Evolutionary conservation across 1,140 invertebrate species (phyloP), one percentile per base, ranked within the genome.

Genomic region (Sycobia sp.): DNA sequence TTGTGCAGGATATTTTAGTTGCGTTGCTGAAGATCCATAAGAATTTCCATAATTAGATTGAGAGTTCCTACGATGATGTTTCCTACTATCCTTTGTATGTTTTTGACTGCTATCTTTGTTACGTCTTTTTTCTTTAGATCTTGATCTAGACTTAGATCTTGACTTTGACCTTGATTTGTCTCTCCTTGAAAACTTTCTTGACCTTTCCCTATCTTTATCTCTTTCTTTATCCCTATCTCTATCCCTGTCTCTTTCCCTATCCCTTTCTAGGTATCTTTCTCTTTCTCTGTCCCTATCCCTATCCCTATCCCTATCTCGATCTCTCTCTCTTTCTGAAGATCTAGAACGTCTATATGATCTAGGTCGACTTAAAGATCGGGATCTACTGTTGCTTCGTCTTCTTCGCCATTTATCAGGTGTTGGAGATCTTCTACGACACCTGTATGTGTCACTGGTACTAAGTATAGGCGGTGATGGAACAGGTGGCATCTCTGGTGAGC

Each of bases 381-480:
- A 78, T 34, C 67, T 64, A 64, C 72, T 75, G 25, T 61, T 66
- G 65, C 75, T 77, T 41, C 75, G 73, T 54, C 69, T 72, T 57
- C 72, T 72, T 46, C 74, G 71, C 22, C 74, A 67, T 58, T 71
- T 73, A 1, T 78, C 77, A 38, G 77, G 75, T 0, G 78, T 74
- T 1, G 74, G 72, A 8, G 78, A 77, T 20, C 75, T 75, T 27
- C 75, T 72, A n/a, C 69, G 71, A 68, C 67, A 74, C 69, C 74
- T 77, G 63, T 76, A 70, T 7, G 69, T 46, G 5, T 78, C 73
- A 23, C 65, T 66, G 68, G 74, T 41, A 47, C 72, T 77, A 69
- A 75, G 80, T 53, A 68, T 68, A 44, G 78, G 76, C 57, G 78
- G 77, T 41, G 79, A 76, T 32, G 79, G 77, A 32, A 78, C 75